A percentile compares a stretch with the other conserved stretches of the same genome.
These are phyloP conservation scores for Coptodon bakossiorum DNA, from an alignment of 2,113 vertebrate species.

Conservation along the genomic window DNA sequence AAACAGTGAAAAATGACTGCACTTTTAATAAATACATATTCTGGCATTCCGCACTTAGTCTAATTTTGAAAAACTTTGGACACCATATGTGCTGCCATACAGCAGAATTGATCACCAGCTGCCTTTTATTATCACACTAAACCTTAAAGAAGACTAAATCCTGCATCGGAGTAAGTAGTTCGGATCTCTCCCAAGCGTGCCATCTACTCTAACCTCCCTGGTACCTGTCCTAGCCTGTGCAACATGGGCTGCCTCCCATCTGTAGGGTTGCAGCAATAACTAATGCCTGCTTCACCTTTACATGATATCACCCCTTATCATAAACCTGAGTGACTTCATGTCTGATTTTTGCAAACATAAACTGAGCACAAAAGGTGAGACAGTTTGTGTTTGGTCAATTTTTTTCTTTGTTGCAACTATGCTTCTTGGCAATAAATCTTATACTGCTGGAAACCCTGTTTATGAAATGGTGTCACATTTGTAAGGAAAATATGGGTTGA, in stretches of 20 bases:
- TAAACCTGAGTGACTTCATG: not conserved
- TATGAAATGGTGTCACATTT: not conserved
- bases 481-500: not conserved
- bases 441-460: not conserved
- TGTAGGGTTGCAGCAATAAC: conserved; percentile 73
- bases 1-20: not conserved
- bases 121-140: not conserved
- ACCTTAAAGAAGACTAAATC: not conserved
- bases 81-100: not conserved
- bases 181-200: conserved; percentile 44
- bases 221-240: conserved; percentile 82
- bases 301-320: not conserved
- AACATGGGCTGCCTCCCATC: conserved; percentile 76
- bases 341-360: not conserved
- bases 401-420: not conserved
- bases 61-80: not conserved
- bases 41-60: not conserved
- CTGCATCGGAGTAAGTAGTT: not conserved
- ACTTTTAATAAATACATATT: not conserved
- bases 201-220: conserved; percentile 75
- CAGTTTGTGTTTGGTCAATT: not conserved
- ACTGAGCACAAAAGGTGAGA: not conserved
- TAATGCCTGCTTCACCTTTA: not conserved
- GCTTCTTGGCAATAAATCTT: not conserved
- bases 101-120: not conserved